Evolutionary conservation across 2,113 vertebrate genomes (phyloP).

Genomic region (Cyanistes caeruleus): DNA sequence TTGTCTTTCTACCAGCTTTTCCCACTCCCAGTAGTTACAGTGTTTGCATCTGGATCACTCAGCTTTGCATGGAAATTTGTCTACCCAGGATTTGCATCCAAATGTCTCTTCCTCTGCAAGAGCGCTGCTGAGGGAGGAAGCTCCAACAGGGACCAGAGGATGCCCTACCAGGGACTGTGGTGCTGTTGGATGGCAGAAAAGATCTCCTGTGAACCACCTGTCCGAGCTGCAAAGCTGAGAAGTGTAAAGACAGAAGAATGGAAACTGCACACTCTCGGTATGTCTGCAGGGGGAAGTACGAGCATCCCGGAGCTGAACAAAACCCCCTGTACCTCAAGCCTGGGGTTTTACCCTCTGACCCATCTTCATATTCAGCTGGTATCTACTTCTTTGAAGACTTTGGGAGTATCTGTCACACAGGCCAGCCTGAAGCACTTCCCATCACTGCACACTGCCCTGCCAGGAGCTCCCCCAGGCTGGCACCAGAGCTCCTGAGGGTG

Average conservation of each 20-base stretch:
- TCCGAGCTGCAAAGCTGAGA: neutral
- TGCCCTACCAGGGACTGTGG: neutral
- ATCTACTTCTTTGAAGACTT: neutral
- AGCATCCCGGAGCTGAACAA: neutral
- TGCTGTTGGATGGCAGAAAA: neutral
- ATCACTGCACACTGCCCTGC: neutral
- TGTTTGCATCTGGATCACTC: fast-evolving
- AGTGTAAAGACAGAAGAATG: neutral
- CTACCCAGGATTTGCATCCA: neutral
- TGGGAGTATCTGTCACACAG: neutral
- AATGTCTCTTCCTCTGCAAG: neutral
- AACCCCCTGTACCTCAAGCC: neutral
- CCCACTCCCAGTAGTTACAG: neutral
- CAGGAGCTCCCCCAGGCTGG: fast-evolving
- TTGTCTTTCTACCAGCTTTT: neutral
- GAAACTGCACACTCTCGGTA: constrained; percentile 9
- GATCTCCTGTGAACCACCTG: neutral
- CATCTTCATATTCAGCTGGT: neutral
- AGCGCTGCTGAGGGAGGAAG: neutral
- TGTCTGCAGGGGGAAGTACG: constrained; percentile 38
- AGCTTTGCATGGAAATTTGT: neutral
- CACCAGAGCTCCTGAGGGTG: neutral
- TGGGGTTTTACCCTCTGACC: constrained; percentile 50
- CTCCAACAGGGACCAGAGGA: fast-evolving
- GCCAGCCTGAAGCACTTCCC: neutral